Conservation (phyloP, 92 coral and sea anemone species). For the Umimayanthus kanabou region DNA sequence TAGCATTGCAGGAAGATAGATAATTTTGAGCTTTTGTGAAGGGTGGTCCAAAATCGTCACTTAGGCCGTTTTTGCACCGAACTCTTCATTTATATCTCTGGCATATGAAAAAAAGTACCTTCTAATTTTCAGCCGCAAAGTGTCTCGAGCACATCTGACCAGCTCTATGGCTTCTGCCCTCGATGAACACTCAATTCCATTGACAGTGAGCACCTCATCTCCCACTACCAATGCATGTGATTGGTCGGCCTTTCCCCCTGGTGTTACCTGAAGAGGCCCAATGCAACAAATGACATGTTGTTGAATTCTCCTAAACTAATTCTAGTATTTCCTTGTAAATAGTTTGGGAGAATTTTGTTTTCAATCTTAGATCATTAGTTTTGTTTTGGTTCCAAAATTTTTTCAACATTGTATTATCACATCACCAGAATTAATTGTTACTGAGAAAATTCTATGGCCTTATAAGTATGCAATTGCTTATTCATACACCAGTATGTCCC, state of each 20-base stretch:
- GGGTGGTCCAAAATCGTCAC: no score
- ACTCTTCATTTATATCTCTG: no score
- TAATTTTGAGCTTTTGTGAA: no score
- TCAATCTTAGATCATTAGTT: no score
- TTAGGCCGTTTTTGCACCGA: no score
- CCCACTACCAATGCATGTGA: conserved; percentile 71
- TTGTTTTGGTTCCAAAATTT: no score
- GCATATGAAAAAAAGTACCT: conserved; percentile 53
- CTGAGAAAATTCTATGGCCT: no score
- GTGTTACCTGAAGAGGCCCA: conserved; percentile 63
- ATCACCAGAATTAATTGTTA: no score
- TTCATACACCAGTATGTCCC: no score
- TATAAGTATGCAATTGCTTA: no score
- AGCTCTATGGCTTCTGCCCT: conserved; percentile 90
- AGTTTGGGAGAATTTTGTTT: neutral
- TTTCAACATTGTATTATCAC: no score
- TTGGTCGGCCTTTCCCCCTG: conserved; percentile 94
- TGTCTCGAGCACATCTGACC: conserved; percentile 81
- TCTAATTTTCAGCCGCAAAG: conserved; percentile 65
- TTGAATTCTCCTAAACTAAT: neutral
- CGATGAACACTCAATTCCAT: conserved; percentile 78
- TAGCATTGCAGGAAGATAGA: no score
- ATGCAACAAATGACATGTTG: neutral
- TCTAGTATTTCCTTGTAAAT: neutral
- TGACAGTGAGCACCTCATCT: conserved; percentile 89